Evolutionary conservation across 1,140 invertebrate genomes (phyloP).

Genomic region (Parapsyche elsis): DNA sequence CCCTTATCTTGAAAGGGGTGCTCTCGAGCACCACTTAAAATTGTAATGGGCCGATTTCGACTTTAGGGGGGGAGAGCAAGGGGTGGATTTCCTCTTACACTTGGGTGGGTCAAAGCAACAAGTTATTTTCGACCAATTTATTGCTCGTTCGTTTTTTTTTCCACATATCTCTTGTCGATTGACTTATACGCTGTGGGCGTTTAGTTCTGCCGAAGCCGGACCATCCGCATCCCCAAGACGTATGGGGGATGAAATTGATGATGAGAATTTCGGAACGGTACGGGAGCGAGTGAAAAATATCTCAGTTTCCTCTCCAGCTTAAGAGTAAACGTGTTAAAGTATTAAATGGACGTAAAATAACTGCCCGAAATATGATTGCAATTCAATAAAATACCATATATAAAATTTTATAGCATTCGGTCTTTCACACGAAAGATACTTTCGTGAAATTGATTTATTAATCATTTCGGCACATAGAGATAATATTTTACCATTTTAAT

Average conservation of each 20-base stretch:
- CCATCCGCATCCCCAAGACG: not conserved
- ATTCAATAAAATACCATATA: too few species aligned
- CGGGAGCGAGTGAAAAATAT: too few species aligned
- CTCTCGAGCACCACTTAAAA: slow-evolving; percentile 11
- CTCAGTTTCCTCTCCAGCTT: too few species aligned
- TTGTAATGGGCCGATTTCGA: slow-evolving; percentile 2
- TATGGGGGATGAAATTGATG: not conserved
- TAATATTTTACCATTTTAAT: too few species aligned
- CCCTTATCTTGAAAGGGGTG: too few species aligned
- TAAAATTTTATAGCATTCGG: too few species aligned
- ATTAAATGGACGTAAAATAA: too few species aligned
- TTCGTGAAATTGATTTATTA: too few species aligned
- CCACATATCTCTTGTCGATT: not conserved
- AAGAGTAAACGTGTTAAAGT: too few species aligned
- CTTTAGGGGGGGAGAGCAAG: not conserved
- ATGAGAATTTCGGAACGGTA: not conserved
- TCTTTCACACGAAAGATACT: too few species aligned
- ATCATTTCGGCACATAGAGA: too few species aligned
- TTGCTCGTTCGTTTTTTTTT: not conserved
- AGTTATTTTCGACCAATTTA: slow-evolving; percentile 26
- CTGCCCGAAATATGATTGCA: too few species aligned
- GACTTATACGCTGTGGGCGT: not conserved
- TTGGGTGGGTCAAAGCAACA: not conserved
- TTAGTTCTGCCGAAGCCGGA: not conserved
- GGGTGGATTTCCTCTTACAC: not conserved